Conservation (phyloP, 1,140 invertebrate species). For the Anastatus disparis region DNA sequence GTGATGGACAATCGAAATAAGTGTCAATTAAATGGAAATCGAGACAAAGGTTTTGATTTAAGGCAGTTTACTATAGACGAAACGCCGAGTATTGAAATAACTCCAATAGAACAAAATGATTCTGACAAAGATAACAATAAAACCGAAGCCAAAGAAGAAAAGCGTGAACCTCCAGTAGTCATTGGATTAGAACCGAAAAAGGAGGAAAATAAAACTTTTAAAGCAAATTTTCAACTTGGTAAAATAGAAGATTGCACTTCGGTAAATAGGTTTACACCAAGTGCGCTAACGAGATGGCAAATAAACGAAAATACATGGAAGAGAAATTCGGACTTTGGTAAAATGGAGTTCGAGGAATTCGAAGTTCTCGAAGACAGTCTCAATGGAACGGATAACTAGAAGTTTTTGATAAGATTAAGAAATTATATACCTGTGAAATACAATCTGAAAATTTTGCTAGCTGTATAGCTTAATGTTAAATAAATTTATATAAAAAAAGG, state of each 20-base stretch:
- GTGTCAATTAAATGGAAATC: slow-evolving; percentile 39
- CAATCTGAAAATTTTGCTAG: not conserved
- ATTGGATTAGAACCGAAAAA: slow-evolving; percentile 62
- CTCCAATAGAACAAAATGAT: slow-evolving; percentile 44
- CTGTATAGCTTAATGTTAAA: too few relatives aligned
- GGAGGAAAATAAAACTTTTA: slow-evolving; percentile 58
- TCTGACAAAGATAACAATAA: slow-evolving; percentile 45
- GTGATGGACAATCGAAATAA: slow-evolving; percentile 53
- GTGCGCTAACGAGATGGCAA: slow-evolving; percentile 61
- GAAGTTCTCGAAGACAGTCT: slow-evolving; percentile 77
- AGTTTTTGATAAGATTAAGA: slow-evolving; percentile 4
- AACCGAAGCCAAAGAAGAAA: slow-evolving; percentile 40
- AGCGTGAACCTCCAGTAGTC: slow-evolving; percentile 60
- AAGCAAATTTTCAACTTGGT: slow-evolving; percentile 58
- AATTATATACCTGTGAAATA: not conserved
- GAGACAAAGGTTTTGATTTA: slow-evolving; percentile 44
- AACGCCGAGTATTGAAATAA: slow-evolving; percentile 60
- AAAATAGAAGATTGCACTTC: slow-evolving; percentile 49
- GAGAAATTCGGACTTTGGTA: slow-evolving; percentile 70
- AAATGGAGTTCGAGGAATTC: slow-evolving; percentile 86
- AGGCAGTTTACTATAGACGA: slow-evolving; percentile 58
- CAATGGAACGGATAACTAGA: slow-evolving; percentile 61
- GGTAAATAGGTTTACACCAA: slow-evolving; percentile 51
- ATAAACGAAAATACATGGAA: slow-evolving; percentile 60
- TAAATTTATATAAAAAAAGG: too few relatives aligned